Conservation (phyloP, 1,140 invertebrate species). For the Helicoverpa zea region DNA sequence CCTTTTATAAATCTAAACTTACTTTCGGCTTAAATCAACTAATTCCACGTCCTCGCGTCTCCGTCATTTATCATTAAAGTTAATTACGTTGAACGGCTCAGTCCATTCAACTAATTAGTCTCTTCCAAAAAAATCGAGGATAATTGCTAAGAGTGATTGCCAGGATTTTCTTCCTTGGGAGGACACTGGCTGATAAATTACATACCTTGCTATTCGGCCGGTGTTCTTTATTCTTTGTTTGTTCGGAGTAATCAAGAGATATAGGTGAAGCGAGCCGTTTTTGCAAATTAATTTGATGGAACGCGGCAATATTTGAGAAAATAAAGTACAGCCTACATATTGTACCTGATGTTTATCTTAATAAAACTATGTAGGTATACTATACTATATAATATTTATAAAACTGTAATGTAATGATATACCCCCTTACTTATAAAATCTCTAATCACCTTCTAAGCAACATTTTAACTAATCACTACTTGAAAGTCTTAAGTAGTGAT, state of each 20-base stretch:
- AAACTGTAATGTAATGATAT: no score
- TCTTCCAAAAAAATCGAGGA: conserved; percentile 77
- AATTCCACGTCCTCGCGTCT: conserved; percentile 49
- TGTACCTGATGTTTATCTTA: no score
- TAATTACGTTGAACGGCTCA: conserved; percentile 77
- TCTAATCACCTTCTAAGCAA: no score
- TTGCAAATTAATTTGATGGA: not conserved
- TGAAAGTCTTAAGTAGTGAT: no score
- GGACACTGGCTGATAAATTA: conserved; percentile 75
- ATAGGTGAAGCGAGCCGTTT: not conserved
- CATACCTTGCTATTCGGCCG: conserved; percentile 54
- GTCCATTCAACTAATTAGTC: conserved; percentile 82
- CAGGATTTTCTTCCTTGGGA: conserved; percentile 74
- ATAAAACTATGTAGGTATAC: no score
- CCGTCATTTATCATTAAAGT: conserved; percentile 79
- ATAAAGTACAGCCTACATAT: no score
- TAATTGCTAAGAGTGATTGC: conserved; percentile 78
- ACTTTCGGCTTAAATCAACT: conserved; percentile 45
- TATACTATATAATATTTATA: no score
- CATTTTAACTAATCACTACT: no score
- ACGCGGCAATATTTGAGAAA: no score
- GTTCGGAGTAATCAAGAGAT: conserved; percentile 13
- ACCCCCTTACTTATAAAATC: no score
- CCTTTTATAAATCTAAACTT: conserved; percentile 29
- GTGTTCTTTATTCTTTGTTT: conserved; percentile 49